Conservation (phyloP, 2,888 invertebrate genomes). For the Troides oblongomaculatus region DNA sequence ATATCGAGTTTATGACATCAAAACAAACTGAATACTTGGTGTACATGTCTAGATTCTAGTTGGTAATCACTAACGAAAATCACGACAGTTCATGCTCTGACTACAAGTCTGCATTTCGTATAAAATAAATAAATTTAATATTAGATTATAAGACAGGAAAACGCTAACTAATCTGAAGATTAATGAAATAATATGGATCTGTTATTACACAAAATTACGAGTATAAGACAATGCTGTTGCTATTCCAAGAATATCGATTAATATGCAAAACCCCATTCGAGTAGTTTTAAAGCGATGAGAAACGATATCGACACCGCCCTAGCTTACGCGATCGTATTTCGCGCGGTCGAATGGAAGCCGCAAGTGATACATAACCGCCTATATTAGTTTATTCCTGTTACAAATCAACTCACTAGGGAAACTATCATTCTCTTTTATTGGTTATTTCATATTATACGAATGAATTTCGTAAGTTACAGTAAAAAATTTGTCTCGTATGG, state of each 20-base stretch:
- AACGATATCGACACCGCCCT: constrained; percentile 59
- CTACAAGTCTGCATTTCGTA: no score
- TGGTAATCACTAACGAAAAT: no score
- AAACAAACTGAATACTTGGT: no score
- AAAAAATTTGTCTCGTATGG: constrained; percentile 7
- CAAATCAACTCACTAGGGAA: constrained; percentile 62
- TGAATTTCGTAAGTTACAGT: constrained; percentile 27
- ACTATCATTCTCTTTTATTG: constrained; percentile 38
- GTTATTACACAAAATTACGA: neutral
- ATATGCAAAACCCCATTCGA: constrained; percentile 16
- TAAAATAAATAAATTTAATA: no score
- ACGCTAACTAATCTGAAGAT: neutral
- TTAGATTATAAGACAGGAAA: no score
- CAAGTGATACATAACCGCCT: constrained; percentile 53
- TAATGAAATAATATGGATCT: neutral
- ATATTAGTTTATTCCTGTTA: constrained; percentile 54
- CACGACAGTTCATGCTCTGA: no score
- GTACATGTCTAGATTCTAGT: no score
- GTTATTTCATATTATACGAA: constrained; percentile 31
- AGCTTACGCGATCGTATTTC: constrained; percentile 54
- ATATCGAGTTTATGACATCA: no score
- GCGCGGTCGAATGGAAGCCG: constrained; percentile 57
- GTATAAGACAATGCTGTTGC: neutral
- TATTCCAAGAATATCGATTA: constrained; percentile 16
- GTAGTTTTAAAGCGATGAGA: constrained; percentile 50